phyloP scores from a whole-genome alignment of 2,113 vertebrate species.

The Nicator chloris region DNA sequence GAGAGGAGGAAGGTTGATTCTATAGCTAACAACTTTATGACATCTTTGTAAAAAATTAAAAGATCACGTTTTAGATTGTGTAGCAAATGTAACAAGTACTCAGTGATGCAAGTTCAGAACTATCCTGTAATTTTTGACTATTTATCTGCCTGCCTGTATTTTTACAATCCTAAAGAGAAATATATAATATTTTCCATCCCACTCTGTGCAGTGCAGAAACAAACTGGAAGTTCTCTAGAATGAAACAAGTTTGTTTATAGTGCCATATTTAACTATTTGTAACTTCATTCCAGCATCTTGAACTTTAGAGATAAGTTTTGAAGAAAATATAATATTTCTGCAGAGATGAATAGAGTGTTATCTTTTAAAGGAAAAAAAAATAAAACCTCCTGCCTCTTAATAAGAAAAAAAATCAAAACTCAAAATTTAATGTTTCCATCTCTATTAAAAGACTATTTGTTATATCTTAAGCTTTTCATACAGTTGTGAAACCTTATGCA shows the following conservation, averaged over 20 bases:
- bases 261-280: background rate
- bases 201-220: background rate
- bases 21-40: background rate
- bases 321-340: background rate
- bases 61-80: background rate
- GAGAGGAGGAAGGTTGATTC: background rate
- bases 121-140: background rate
- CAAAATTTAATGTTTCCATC: background rate
- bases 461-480: background rate
- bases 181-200: background rate
- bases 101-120: background rate
- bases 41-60: background rate
- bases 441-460: background rate
- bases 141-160: background rate
- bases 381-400: background rate
- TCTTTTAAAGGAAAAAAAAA: background rate
- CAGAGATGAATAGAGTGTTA: background rate
- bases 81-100: background rate
- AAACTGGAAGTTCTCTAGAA: background rate
- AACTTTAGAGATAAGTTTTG: background rate
- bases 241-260: background rate
- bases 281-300: background rate
- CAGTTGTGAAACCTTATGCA: background rate
- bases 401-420: background rate
- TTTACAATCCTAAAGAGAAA: background rate